Conservation (phyloP, 2,888 invertebrate genomes). For the Argyresthia albistria region DNA sequence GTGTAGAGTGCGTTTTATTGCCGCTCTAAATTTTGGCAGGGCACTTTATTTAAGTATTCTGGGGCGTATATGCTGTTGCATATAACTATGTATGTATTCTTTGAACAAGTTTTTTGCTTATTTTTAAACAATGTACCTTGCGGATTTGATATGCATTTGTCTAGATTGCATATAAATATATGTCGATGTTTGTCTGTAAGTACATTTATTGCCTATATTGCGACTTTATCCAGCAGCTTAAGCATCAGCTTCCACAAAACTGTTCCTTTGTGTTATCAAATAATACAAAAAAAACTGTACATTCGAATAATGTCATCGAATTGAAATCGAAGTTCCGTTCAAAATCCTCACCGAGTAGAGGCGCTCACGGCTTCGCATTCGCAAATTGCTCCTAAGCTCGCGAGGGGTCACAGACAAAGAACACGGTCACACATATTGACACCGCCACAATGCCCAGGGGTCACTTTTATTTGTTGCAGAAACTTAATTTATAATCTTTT, state of each 20-base stretch:
- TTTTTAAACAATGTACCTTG: too few relatives aligned
- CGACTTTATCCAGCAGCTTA: background rate
- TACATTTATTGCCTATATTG: background rate
- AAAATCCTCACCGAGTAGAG: conserved; percentile 40
- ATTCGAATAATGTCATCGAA: conserved; percentile 32
- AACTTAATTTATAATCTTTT: conserved; percentile 74
- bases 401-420: conserved; percentile 62
- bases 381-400: conserved; percentile 60
- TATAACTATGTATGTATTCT: too few relatives aligned
- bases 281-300: background rate
- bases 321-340: conserved; percentile 20
- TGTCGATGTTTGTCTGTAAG: too few relatives aligned
- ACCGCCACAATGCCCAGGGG: conserved; percentile 66
- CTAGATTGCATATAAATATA: too few relatives aligned
- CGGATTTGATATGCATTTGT: too few relatives aligned
- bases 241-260: too few relatives aligned
- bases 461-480: conserved; percentile 72
- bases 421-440: conserved; percentile 70
- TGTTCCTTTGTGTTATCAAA: too few relatives aligned
- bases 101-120: too few relatives aligned
- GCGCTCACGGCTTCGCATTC: conserved; percentile 15
- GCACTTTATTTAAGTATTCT: background rate
- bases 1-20: conserved; percentile 55
- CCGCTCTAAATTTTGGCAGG: conserved; percentile 31
- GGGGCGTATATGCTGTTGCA: too few relatives aligned